phyloP scores from a whole-genome alignment of 2,888 invertebrate species.

The Saturnia pavonia region DNA sequence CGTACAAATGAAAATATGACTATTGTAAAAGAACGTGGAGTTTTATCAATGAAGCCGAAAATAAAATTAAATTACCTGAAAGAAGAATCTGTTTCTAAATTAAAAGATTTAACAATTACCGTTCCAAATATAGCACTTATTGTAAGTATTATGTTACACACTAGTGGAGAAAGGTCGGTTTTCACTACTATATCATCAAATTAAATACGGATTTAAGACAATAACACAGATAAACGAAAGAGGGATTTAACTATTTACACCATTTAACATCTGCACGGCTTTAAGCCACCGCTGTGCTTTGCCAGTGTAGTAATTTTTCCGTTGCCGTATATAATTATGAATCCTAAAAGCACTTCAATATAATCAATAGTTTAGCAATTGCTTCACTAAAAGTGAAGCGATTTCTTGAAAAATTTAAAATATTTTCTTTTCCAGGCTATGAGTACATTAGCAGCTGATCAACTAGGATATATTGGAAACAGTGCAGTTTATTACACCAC shows the following conservation, averaged over 20 bases:
- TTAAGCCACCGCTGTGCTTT: no score
- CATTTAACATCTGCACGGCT: no score
- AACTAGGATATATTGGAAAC: slow-evolving; percentile 79
- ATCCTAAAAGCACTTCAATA: no score
- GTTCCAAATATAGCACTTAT: slow-evolving; percentile 89
- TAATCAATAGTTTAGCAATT: no score
- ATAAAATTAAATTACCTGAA: slow-evolving; percentile 81
- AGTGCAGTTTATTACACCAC: slow-evolving; percentile 85
- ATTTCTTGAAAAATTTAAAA: neutral
- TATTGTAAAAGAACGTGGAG: slow-evolving; percentile 83
- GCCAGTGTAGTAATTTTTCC: no score
- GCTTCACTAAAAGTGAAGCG: no score
- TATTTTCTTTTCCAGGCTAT: slow-evolving; percentile 52
- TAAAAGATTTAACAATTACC: slow-evolving; percentile 80
- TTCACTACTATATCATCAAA: no score
- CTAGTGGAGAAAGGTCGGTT: neutral
- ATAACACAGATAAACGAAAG: no score
- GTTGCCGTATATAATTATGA: no score
- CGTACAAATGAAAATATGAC: slow-evolving; percentile 85
- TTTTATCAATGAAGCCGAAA: slow-evolving; percentile 84
- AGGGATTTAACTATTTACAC: no score
- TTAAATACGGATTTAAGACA: no score
- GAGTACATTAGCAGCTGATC: slow-evolving; percentile 67
- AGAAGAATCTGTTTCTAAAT: slow-evolving; percentile 85
- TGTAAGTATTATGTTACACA: slow-evolving; percentile 74